Base-by-base conservation (phyloP, 2,888 invertebrate genomes). In the Ephialtes manifestator region DNA sequence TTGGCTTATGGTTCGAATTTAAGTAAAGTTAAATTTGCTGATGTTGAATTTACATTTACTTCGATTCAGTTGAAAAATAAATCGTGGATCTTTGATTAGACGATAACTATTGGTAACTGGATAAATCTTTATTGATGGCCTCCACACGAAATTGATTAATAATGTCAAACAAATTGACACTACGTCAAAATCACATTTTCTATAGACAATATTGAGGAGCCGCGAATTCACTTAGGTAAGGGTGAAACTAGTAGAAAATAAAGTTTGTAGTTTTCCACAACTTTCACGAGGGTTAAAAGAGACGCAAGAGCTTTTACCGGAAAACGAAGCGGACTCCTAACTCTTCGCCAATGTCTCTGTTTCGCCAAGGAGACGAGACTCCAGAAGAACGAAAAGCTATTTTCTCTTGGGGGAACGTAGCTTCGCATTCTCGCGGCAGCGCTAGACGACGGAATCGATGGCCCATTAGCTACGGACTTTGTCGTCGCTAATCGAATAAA, bases 401-500 rank as follows among this genome's bases (percentile, higher is more conserved):
- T 51, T 77, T 63, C 71, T 60, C 63, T 35, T 46, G 55, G 35
- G 46, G n/a, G 18, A 28, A 46, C 74, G 60, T 31, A 74, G 60
- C 35, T 60, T 46, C 24, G 48, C 53, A 53, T 31, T 60, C 18
- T 58, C 46, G 10, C 63, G 58, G 58, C 7, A 28, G 51, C 63
- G 28, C 18, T 28, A n/a, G 75, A 81, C 15, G 72, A 65, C 68
- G 71, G 79, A 81, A 85, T 83, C 72, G 80, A 83, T 72, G 74
- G 81, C 65, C 81, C 82, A 80, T 83, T 83, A 84, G 77, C 78
- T 46, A 48, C 72, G 72, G 48, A 53, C 70, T 82, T 84, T 82
- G 75, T 81, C 81, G 81, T 28, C 60, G 81, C 87, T 88, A 87
- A 87, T 88, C 84, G 85, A 87, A 86, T 88, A 84, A 81, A 74